phyloP scores from a whole-genome alignment of 2,113 vertebrate genomes.

The Erythrocercus mccallii region DNA sequence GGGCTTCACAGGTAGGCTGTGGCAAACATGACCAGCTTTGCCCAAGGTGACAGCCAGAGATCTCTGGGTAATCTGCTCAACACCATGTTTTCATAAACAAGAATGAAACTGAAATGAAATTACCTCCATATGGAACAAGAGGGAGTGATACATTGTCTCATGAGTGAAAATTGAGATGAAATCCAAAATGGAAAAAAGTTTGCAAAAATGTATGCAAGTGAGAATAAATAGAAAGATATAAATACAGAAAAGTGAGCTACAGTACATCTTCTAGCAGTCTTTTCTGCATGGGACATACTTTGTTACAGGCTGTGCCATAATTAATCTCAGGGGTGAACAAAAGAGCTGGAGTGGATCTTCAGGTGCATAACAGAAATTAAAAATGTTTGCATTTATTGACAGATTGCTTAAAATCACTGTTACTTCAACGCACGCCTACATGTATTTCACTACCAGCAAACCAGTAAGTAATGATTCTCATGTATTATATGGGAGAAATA shows the following conservation, averaged over 20 bases:
- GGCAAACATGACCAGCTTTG: not conserved
- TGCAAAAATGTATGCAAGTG: not conserved
- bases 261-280: not conserved
- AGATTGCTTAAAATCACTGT: not conserved
- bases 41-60: not conserved
- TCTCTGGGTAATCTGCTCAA: not conserved
- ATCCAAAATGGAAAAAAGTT: not conserved
- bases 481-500: not conserved
- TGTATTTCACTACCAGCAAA: not conserved
- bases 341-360: not conserved
- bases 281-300: not conserved
- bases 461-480: not conserved
- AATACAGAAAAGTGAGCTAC: not conserved
- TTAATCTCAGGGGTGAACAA: not conserved
- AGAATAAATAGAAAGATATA: not conserved
- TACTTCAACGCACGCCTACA: not conserved
- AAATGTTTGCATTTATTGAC: not conserved
- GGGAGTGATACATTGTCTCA: not conserved
- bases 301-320: not conserved
- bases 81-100: not conserved
- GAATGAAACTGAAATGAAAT: not conserved
- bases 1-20: not conserved
- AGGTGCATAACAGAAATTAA: not conserved
- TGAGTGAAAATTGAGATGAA: not conserved
- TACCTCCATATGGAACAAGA: not conserved